Base-by-base conservation (phyloP, 2,113 vertebrate species). In the Ceratotherium simum region DNA sequence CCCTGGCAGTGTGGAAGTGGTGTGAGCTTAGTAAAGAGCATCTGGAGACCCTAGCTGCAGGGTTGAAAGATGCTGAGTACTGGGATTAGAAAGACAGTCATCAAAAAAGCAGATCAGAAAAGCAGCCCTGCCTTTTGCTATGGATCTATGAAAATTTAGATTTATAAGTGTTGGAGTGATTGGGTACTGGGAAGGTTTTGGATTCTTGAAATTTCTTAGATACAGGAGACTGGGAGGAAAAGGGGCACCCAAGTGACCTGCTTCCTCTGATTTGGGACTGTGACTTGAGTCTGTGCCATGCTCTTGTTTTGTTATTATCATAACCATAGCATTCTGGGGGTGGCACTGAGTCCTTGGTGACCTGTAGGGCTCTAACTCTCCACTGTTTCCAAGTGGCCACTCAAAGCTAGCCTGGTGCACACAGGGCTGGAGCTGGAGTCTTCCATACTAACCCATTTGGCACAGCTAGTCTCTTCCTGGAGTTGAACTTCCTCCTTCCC, bases 371-470 rank as follows among this genome's bases (percentile, higher is more conserved):
- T 85, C 48, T 76, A 46, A 58, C 6, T 36, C 60, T 86, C 79
- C 33, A 1, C 65, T 4, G 58, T 76, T 90, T 95, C 90, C 72
- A 33, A 86, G 51, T 36, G 90, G 78, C 69, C 42, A 75, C 72
- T 95, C 64, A 17, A 64, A 96, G 83, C 83, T 94, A 96, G 79
- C 25, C 93, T 81, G 88, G 91, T 5, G 83, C 58, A 27, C 58
- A 8, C 0, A 0, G 3, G 83, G 80, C 92, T 90, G 94, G 95
- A 90, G 29, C 92, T 18, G 42, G 90, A 83, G 92, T 70, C 87
- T 72, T 96, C 87, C 86, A 51, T 92, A 88, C 90, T 95, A 92
- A 97, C 98, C 94, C 90, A 97, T 94, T 97, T 96, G 98, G 97
- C 97, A 90, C 69, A 31, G 87, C 42, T 29, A 48, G 80, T 65